phyloP scores from a whole-genome alignment of 2,888 invertebrate genomes.

The Temnothorax rugatulus region DNA sequence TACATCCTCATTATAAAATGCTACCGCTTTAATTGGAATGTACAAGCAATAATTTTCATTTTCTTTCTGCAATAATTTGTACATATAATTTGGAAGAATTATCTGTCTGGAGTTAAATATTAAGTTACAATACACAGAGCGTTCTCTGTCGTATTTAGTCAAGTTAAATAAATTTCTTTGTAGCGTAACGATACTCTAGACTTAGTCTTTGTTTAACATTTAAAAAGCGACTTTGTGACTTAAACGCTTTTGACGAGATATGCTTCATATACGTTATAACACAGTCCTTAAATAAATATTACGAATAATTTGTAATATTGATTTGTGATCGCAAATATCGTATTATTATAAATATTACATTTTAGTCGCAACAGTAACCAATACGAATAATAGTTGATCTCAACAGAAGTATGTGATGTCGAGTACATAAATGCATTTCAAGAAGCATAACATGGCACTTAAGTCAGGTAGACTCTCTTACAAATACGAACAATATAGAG shows the following conservation, averaged over 20 bases:
- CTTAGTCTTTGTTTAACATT: constrained; percentile 37
- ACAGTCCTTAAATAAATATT: constrained; percentile 62
- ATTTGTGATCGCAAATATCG: constrained; percentile 37
- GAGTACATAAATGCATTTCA: constrained; percentile 58
- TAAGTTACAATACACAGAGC: constrained; percentile 29
- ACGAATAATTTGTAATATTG: constrained; percentile 67
- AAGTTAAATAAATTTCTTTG: constrained; percentile 41
- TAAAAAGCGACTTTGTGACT: constrained; percentile 42
- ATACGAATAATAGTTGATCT: constrained; percentile 30
- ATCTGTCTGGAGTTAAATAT: constrained; percentile 23
- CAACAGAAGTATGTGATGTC: constrained; percentile 47
- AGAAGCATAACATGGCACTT: constrained; percentile 73
- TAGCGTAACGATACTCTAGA: constrained; percentile 33
- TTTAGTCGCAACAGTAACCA: constrained; percentile 28
- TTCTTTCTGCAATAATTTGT: constrained; percentile 43
- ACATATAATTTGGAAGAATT: constrained; percentile 49
- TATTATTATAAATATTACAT: constrained; percentile 22
- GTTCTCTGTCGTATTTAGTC: background rate
- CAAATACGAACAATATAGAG: constrained; percentile 68
- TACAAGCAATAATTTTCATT: constrained; percentile 33
- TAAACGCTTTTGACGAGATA: constrained; percentile 39
- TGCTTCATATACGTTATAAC: constrained; percentile 29
- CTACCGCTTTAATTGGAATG: constrained; percentile 35
- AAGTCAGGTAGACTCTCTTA: constrained; percentile 70
- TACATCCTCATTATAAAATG: constrained; percentile 46